Evolutionary conservation across 2,888 invertebrate species (phyloP), one percentile per base, ranked within the genome.

Genomic region (Thereva unica): DNA sequence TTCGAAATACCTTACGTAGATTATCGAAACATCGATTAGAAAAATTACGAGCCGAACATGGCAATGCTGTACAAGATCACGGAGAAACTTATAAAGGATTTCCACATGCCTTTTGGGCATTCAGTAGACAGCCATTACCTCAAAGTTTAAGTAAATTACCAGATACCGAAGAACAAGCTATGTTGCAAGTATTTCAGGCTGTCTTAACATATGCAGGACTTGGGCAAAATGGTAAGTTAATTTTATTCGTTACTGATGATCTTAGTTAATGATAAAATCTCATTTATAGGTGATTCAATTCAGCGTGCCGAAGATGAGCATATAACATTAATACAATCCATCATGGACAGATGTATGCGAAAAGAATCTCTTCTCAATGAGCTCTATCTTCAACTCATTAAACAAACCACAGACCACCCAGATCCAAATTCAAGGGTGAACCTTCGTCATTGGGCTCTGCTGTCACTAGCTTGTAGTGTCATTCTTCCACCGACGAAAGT

Each of bases 371-470:
- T 95, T 56, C 84, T 95, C 4, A 93, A 93, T 76, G 97, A 97
- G 80, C 84, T 95, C 67, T 96, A 94, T 78, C 85, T 96, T 72
- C 95, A 96, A 78, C 85, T 97, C 47, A 91, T 96, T 68, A 97
- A 96, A 78, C 93, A 93, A 84, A 96, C 96, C 0, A 96, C 95
- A 0, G 93, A 93, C 75, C 92, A 92, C 83, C 92, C 92, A 0
- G 95, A 95, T 83, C 93, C 94, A 0, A 89, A 90, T 75, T 93
- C 93, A 0, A 84, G 92, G 61, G 93, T 94, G 1, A 92, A 94
- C 75, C 83, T 93, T 53, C 86, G 95, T 12, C 94, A 96, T 82
- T 97, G 97, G 97, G 94, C 96, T 54, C 82, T 97, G 66, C 83
- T 97, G 67, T 89, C 90, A 0, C 82, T 93, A 42, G 87, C 90